These are phyloP conservation scores for Fregetta grallaria DNA, from an alignment of 2,113 vertebrate genomes.

Conservation along the genomic window DNA sequence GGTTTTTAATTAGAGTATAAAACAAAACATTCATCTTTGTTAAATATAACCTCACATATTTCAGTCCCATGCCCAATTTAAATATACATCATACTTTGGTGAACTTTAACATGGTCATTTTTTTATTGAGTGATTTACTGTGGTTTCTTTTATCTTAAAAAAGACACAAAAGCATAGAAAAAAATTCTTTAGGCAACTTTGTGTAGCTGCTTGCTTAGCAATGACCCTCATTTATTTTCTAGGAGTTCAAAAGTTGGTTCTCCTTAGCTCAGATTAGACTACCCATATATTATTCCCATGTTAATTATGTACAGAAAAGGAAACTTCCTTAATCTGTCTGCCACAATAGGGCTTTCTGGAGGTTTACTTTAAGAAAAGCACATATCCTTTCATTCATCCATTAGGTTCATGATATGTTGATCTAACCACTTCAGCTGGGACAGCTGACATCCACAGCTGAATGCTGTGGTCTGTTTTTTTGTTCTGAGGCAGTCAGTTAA, in stretches of 20 bases:
- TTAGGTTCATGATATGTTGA: conserved; percentile 14
- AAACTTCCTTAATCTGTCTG: neutral
- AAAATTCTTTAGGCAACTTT: neutral
- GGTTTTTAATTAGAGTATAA: neutral
- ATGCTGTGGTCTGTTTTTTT: neutral
- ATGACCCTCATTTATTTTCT: neutral
- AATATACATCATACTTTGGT: neutral
- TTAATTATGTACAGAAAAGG: conserved; percentile 21
- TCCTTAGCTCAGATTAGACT: neutral
- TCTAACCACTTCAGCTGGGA: conserved; percentile 24
- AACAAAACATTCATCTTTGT: neutral
- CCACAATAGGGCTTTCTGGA: neutral
- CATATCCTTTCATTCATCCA: conserved; percentile 33
- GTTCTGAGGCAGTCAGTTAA: conserved; percentile 23
- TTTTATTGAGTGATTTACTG: neutral
- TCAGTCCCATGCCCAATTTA: neutral
- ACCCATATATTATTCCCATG: neutral
- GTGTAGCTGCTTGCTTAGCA: neutral
- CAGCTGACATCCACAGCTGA: conserved; percentile 44
- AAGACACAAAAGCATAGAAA: neutral
- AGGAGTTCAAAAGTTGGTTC: neutral
- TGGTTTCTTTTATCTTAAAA: neutral
- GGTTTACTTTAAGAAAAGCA: conserved; percentile 33
- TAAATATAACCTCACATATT: conserved; percentile 10
- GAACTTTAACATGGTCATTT: neutral